Conservation (phyloP, 2,113 vertebrate species). For the Gymnorhina tibicen region DNA sequence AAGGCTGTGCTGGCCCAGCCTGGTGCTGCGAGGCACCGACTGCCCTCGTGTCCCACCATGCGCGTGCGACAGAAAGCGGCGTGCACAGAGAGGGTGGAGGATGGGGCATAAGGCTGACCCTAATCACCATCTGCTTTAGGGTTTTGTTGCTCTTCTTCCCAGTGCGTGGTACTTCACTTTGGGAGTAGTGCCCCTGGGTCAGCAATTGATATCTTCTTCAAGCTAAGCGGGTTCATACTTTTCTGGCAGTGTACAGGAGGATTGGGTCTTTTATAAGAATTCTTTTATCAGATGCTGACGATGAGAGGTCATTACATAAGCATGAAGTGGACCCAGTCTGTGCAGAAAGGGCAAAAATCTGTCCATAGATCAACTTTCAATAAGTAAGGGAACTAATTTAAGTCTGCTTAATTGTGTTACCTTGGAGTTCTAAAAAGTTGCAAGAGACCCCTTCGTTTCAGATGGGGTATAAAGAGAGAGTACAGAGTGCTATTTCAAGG, state of each 20-base stretch:
- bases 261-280: not conserved
- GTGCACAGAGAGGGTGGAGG: accelerated
- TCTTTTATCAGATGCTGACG: not conserved
- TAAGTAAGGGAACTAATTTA: not conserved
- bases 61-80: accelerated
- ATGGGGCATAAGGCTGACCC: not conserved
- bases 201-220: not conserved
- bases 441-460: not conserved
- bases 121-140: not conserved
- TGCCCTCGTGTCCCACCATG: accelerated
- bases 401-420: not conserved
- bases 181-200: not conserved
- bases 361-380: not conserved
- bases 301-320: not conserved
- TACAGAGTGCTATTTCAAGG: not conserved
- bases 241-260: not conserved
- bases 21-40: accelerated
- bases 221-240: not conserved
- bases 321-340: not conserved
- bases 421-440: not conserved
- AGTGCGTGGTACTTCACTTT: not conserved
- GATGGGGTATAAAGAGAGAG: not conserved
- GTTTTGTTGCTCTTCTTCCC: not conserved
- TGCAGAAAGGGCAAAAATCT: not conserved
- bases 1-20: not conserved